phyloP scores from a whole-genome alignment of 2,113 vertebrate genomes.

The Xenopus borealis region DNA sequence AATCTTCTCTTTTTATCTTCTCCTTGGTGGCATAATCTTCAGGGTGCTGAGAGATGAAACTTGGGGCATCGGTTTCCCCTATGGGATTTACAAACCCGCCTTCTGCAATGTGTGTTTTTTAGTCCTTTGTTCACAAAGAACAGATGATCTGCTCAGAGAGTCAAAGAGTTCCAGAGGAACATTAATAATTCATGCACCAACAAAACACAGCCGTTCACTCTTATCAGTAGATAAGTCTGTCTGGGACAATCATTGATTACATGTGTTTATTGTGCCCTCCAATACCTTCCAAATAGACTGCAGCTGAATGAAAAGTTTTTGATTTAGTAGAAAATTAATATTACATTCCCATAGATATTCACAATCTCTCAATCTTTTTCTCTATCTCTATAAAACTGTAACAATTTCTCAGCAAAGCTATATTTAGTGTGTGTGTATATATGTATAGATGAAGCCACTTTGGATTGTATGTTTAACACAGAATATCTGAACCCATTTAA shows the following conservation, averaged over 20 bases:
- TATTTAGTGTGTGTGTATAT: too few species aligned
- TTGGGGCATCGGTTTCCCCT: conserved; percentile 21
- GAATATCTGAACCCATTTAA: too few species aligned
- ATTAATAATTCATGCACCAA: conserved; percentile 45
- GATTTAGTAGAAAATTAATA: too few species aligned
- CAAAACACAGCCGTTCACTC: conserved; percentile 25
- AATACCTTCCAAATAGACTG: conserved; percentile 7
- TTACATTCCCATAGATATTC: too few species aligned
- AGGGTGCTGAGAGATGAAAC: conserved; percentile 38
- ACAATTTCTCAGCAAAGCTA: too few species aligned
- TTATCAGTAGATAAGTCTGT: conserved; percentile 43
- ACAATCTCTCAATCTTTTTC: too few species aligned
- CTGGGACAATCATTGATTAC: conserved; percentile 41
- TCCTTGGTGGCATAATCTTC: conserved; percentile 31
- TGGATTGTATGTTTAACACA: too few species aligned
- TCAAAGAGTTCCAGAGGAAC: conserved; percentile 27
- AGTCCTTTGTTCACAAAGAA: conserved; percentile 39
- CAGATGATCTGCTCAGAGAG: conserved; percentile 38
- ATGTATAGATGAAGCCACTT: too few species aligned
- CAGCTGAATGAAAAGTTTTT: too few species aligned
- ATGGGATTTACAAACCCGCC: conserved; percentile 28
- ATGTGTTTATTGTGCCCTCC: conserved; percentile 39
- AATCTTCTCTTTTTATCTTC: conserved; percentile 30
- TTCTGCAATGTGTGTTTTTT: conserved; percentile 28
- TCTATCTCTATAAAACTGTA: too few species aligned